phyloP scores from a whole-genome alignment of 1,140 invertebrate species.

The Heliconius himera region DNA sequence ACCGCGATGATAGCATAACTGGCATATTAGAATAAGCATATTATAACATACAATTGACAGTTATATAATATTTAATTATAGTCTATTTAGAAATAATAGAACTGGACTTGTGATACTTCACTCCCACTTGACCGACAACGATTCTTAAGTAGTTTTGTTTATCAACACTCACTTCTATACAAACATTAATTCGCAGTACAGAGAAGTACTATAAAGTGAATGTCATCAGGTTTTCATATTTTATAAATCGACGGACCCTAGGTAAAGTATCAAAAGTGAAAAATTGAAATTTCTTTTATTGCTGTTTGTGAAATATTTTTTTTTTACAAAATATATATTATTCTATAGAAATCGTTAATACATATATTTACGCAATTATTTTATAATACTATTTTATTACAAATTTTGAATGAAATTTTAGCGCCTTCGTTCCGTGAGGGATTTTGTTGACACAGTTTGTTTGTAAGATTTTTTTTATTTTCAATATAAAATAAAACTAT shows the following conservation, averaged over 20 bases:
- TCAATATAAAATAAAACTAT: neutral
- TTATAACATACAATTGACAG: too few species aligned
- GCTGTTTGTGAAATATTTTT: too few species aligned
- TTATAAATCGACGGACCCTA: too few species aligned
- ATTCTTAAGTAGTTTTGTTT: slow-evolving; percentile 26
- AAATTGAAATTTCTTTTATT: too few species aligned
- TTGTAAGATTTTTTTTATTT: neutral
- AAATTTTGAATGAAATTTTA: neutral
- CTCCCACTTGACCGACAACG: slow-evolving; percentile 24
- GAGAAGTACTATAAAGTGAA: neutral
- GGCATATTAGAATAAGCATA: too few species aligned
- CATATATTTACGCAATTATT: too few species aligned
- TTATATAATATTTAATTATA: neutral
- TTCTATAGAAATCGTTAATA: too few species aligned
- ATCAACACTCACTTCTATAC: slow-evolving; percentile 23
- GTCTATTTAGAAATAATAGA: slow-evolving; percentile 5
- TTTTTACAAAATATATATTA: too few species aligned
- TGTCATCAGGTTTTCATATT: too few species aligned
- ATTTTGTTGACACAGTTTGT: neutral
- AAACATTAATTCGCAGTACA: slow-evolving; percentile 18
- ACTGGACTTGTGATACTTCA: slow-evolving; percentile 14
- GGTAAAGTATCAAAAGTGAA: too few species aligned
- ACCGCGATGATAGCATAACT: too few species aligned
- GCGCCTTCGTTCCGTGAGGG: neutral
- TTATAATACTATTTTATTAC: too few species aligned